These are phyloP conservation scores for Dromas ardeola DNA, from an alignment of 2,113 vertebrate species.

Conservation along the genomic window DNA sequence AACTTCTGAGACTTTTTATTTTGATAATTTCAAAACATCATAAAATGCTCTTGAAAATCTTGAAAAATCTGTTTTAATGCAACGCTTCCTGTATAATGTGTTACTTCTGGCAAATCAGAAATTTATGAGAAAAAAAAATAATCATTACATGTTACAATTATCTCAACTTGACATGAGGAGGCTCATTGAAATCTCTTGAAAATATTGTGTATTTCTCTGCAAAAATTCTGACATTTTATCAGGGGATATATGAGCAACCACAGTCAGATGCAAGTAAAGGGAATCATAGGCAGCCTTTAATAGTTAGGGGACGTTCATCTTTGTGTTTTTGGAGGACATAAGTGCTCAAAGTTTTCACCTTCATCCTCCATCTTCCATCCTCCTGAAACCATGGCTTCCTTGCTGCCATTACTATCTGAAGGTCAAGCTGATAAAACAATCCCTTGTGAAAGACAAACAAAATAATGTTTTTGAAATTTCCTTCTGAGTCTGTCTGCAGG, in stretches of 20 bases:
- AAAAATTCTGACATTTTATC: background rate
- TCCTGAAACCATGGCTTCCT: background rate
- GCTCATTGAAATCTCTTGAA: background rate
- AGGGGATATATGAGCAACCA: background rate
- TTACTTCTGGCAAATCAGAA: background rate
- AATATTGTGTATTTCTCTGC: background rate
- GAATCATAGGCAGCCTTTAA: background rate
- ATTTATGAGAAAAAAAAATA: background rate
- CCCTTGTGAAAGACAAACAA: background rate
- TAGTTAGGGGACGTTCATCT: background rate
- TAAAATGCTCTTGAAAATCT: background rate
- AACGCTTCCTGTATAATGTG: background rate
- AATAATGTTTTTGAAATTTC: background rate
- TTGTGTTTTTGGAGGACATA: background rate
- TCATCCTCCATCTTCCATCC: background rate
- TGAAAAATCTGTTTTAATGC: background rate
- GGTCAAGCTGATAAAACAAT: background rate
- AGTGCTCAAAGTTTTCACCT: background rate
- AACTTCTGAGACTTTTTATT: background rate
- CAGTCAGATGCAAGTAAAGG: background rate
- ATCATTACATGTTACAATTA: background rate
- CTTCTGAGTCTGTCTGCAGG: background rate
- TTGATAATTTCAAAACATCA: background rate
- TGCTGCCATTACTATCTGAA: background rate
- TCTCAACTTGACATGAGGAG: background rate